Percentiles rank a stretch among this genome's conserved stretches.
Evolutionary conservation across 2,888 invertebrate species (phyloP).

Genomic region (Cerastis rubricosa): DNA sequence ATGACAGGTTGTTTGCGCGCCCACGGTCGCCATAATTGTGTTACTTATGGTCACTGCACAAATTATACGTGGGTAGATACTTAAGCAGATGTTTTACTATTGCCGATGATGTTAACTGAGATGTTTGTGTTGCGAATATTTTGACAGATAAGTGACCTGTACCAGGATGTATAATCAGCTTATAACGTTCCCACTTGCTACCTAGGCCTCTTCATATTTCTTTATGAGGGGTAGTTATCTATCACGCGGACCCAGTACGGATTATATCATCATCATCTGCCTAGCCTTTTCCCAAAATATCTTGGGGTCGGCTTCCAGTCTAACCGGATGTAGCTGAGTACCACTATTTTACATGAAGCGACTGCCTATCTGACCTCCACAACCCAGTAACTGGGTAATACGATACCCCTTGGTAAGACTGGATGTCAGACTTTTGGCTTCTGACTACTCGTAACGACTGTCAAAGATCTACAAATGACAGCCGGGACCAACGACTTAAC

Average conservation of each 20-base stretch:
- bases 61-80: constrained; percentile 26
- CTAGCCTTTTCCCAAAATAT: too few species aligned
- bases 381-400: too few species aligned
- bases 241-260: not conserved
- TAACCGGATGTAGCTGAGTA: too few species aligned
- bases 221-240: not conserved
- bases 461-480: too few species aligned
- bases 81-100: constrained; percentile 21
- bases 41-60: constrained; percentile 39
- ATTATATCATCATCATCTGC: too few species aligned
- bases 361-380: too few species aligned
- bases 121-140: not conserved
- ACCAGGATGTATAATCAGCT: not conserved
- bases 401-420: too few species aligned
- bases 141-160: not conserved
- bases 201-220: not conserved
- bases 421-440: too few species aligned
- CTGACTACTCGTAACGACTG: too few species aligned
- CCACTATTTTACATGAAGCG: too few species aligned
- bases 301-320: too few species aligned
- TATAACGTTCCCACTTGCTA: not conserved
- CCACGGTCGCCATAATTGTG: constrained; percentile 26
- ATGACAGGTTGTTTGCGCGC: constrained; percentile 40
- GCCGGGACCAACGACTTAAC: too few species aligned
- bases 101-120: constrained; percentile 17